Percentiles rank a stretch among this genome's conserved stretches.
phyloP scores from a whole-genome alignment of 2,113 vertebrate genomes.

The Nettapus auritus region DNA sequence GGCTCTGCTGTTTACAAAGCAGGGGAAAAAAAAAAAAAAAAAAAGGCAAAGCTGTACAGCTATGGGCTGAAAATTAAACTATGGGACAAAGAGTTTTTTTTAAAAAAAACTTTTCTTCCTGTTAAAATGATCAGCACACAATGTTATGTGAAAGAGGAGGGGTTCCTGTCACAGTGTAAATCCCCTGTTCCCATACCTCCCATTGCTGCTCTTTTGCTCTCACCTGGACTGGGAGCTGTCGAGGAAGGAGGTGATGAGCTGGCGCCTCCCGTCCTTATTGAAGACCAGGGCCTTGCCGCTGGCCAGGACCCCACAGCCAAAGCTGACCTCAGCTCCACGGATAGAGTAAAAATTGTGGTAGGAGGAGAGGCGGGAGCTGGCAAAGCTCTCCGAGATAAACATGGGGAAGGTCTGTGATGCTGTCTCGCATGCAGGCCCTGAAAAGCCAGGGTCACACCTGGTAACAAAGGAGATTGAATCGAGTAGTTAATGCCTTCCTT shows the following conservation, averaged over 20 bases:
- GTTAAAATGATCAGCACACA: rapidly evolving
- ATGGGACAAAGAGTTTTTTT: not conserved
- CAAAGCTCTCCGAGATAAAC: slow-evolving; percentile 95
- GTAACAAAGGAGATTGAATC: not conserved
- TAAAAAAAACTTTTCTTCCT: not conserved
- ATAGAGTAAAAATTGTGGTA: slow-evolving; percentile 98
- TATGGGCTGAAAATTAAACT: slow-evolving; percentile 14
- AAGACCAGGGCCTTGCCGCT: slow-evolving; percentile 96
- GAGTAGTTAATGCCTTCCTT: not conserved
- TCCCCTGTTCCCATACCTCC: not conserved
- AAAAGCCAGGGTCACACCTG: slow-evolving; percentile 96
- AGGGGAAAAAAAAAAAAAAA: not conserved
- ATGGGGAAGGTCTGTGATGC: slow-evolving; percentile 94
- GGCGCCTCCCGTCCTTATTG: slow-evolving; percentile 93
- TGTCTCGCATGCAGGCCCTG: slow-evolving; percentile 93
- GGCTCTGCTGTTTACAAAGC: slow-evolving; percentile 1
- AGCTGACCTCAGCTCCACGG: slow-evolving; percentile 95
- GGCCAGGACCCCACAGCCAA: slow-evolving; percentile 94
- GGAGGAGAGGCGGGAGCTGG: slow-evolving; percentile 91
- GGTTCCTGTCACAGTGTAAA: not conserved
- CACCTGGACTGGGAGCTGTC: slow-evolving; percentile 98
- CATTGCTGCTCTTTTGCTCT: not conserved
- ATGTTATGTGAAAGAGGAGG: not conserved
- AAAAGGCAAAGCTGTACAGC: not conserved
- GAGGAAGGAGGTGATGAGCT: slow-evolving; percentile 91